These are phyloP conservation scores for Leptogaster cylindrica DNA, from an alignment of 2,888 invertebrate genomes.

Conservation along the genomic window DNA sequence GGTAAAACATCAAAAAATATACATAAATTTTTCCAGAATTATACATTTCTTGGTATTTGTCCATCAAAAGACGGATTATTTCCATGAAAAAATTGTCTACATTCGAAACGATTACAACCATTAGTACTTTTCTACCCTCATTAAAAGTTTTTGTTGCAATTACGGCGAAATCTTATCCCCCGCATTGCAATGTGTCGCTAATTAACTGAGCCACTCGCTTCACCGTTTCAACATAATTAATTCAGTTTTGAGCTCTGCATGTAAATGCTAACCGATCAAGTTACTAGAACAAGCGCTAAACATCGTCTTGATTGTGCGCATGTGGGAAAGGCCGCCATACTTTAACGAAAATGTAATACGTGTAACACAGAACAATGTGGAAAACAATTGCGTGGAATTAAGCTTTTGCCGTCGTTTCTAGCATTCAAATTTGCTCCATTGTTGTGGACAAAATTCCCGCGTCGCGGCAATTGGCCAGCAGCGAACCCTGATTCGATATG, in stretches of 20 bases:
- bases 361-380: background rate
- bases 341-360: too few relatives aligned
- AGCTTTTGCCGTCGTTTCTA: background rate
- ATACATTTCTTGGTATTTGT: too few relatives aligned
- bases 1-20: slow-evolving; percentile 10
- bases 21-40: too few relatives aligned
- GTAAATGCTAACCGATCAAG: slow-evolving; percentile 5
- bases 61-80: too few relatives aligned
- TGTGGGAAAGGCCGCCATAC: background rate
- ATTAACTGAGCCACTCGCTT: background rate
- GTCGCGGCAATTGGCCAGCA: background rate
- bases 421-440: background rate
- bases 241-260: background rate
- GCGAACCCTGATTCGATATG: background rate
- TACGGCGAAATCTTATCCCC: background rate
- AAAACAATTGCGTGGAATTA: too few relatives aligned
- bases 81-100: too few relatives aligned
- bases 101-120: too few relatives aligned
- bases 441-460: background rate
- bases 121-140: slow-evolving; percentile 2
- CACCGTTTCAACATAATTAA: background rate
- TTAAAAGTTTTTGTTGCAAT: background rate
- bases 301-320: background rate
- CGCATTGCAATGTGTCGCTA: too few relatives aligned
- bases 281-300: background rate